A percentile compares a stretch with the other conserved stretches of the same genome.
Evolutionary conservation across 2,888 invertebrate genomes (phyloP).

Genomic region (Piscicola geometra): DNA sequence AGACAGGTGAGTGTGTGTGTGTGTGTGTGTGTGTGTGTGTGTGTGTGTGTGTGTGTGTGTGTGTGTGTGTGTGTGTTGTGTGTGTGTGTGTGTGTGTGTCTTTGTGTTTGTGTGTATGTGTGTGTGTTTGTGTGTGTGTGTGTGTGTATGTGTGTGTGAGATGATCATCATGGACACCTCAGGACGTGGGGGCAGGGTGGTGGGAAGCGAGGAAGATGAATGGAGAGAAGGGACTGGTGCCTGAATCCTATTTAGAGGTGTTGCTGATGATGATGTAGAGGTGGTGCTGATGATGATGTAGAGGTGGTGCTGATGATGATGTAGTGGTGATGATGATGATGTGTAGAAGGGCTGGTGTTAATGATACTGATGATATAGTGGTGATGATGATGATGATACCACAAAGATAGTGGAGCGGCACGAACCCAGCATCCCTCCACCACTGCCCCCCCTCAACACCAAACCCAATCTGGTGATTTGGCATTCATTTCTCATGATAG

Average conservation of each 20-base stretch:
- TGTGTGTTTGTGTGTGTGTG: neutral
- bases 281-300: slow-evolving; percentile 38
- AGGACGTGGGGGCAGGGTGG: slow-evolving; percentile 93
- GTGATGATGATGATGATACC: too few relatives aligned
- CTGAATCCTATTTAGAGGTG: slow-evolving; percentile 82
- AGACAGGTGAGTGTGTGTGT: slow-evolving; percentile 56
- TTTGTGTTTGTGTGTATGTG: slow-evolving; percentile 41
- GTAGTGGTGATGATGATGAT: too few relatives aligned
- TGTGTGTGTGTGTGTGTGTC: too few relatives aligned
- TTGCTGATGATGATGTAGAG: neutral
- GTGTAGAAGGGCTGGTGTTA: too few relatives aligned
- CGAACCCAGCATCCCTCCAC: neutral
- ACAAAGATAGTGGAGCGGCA: neutral
- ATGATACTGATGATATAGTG: neutral
- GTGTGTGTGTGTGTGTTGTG: too few relatives aligned
- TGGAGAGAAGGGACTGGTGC: slow-evolving; percentile 81
- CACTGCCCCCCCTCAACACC: neutral
- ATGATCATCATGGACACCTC: too few relatives aligned
- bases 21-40: too few relatives aligned
- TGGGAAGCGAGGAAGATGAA: slow-evolving; percentile 80
- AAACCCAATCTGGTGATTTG: neutral
- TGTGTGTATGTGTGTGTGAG: too few relatives aligned
- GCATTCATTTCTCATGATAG: too few relatives aligned
- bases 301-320: too few relatives aligned
- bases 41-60: too few relatives aligned